Conservation (phyloP, 2,113 vertebrate species). For the Cacatua alba region DNA sequence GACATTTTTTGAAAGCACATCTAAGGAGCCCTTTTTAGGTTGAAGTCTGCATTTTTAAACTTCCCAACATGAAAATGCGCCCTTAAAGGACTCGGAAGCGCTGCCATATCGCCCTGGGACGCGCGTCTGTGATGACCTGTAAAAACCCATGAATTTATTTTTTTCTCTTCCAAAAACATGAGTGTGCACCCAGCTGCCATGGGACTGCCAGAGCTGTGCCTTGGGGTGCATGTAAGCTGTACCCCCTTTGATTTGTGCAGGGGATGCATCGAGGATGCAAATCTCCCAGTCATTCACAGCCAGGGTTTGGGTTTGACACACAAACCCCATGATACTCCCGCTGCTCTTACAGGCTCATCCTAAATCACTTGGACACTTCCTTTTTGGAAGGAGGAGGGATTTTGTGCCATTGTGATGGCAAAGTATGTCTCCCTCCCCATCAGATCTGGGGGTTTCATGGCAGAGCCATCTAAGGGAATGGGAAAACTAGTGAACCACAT, state of each 20-base stretch:
- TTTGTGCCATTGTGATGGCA: neutral
- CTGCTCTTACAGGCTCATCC: neutral
- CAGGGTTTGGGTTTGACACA: neutral
- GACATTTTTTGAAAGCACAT: neutral
- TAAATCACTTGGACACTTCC: neutral
- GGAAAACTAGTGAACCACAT: conserved; percentile 43
- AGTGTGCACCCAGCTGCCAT: rapidly evolving
- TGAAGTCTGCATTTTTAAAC: neutral
- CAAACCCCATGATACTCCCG: neutral
- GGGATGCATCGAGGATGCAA: too few species aligned
- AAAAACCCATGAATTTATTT: neutral
- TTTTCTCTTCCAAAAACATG: neutral
- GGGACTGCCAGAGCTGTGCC: neutral
- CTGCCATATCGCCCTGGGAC: rapidly evolving
- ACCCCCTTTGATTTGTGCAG: neutral
- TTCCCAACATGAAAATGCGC: neutral
- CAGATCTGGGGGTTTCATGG: neutral
- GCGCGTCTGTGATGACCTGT: neutral
- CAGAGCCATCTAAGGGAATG: neutral
- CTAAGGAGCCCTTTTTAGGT: neutral
- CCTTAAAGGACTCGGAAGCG: neutral
- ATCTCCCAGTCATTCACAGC: neutral
- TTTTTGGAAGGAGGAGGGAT: neutral
- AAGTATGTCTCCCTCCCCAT: neutral
- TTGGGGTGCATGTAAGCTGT: rapidly evolving